These are phyloP conservation scores for Entomyzon cyanotis DNA, from an alignment of 2,113 vertebrate genomes.

Conservation along the genomic window DNA sequence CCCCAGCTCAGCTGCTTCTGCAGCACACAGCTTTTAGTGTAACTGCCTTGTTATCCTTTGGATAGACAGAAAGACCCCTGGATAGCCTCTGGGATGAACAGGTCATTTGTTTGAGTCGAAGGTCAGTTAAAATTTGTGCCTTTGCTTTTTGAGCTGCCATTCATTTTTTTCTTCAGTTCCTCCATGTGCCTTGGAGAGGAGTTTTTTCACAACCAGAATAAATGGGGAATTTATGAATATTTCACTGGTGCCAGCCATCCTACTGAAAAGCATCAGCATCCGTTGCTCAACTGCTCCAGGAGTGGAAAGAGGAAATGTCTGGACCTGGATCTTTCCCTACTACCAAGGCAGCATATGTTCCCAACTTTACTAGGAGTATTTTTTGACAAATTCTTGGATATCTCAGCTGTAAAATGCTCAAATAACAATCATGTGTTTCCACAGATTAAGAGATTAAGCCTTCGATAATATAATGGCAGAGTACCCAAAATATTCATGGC, in stretches of 20 bases:
- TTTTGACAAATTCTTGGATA: not conserved
- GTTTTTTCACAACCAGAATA: not conserved
- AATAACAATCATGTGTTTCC: not conserved
- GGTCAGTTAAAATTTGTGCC: not conserved
- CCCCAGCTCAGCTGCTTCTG: not conserved
- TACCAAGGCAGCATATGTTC: not conserved
- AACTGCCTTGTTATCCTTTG: constrained; percentile 8
- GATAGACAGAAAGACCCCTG: not conserved
- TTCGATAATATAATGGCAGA: not conserved
- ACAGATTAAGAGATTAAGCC: not conserved
- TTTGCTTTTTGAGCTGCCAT: not conserved
- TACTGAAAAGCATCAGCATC: not conserved
- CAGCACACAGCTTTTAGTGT: not conserved
- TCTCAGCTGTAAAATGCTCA: not conserved
- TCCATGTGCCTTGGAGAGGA: not conserved
- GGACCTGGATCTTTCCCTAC: not conserved
- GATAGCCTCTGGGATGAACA: not conserved
- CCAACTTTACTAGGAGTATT: not conserved
- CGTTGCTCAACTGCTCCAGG: not conserved
- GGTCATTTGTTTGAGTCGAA: not conserved
- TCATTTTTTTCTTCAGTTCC: not conserved
- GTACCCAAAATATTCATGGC: not conserved
- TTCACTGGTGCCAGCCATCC: not conserved
- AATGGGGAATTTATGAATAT: not conserved
- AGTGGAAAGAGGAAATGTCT: not conserved